A percentile compares a stretch with the other conserved stretches of the same genome.
phyloP scores from a whole-genome alignment of 2,797 vertebrate genomes.

The Lagorchestes hirsutus region DNA sequence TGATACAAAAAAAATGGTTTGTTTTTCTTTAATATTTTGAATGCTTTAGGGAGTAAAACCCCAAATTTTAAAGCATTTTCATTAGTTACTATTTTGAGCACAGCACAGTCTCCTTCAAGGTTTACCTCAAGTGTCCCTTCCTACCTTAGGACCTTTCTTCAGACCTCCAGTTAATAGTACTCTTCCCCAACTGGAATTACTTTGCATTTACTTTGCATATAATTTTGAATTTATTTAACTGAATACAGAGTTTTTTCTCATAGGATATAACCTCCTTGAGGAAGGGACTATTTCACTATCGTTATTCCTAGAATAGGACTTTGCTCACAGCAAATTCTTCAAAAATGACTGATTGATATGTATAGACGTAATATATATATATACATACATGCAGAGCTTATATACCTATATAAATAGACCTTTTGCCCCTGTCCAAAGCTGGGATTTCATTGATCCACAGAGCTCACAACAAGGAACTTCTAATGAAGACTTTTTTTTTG shows the following conservation, averaged over 20 bases:
- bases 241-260: not conserved
- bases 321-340: not conserved
- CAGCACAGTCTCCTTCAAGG: not conserved
- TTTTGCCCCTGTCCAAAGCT: not conserved
- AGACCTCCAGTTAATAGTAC: not conserved
- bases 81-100: not conserved
- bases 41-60: not conserved
- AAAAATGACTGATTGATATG: not conserved
- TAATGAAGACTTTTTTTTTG: not conserved
- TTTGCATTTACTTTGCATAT: not conserved
- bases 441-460: not conserved
- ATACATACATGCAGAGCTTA: not conserved
- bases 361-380: not conserved
- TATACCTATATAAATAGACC: not conserved
- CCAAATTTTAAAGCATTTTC: not conserved
- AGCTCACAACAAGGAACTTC: not conserved
- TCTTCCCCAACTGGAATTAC: not conserved
- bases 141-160: not conserved
- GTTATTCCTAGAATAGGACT: not conserved
- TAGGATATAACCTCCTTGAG: not conserved
- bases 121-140: not conserved
- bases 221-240: not conserved
- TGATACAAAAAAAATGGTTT: not conserved
- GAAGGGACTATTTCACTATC: not conserved
- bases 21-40: not conserved